Evolutionary conservation across 1,140 invertebrate genomes (phyloP), one percentile per base, ranked within the genome.

Genomic region (Armadillidium nasatum): DNA sequence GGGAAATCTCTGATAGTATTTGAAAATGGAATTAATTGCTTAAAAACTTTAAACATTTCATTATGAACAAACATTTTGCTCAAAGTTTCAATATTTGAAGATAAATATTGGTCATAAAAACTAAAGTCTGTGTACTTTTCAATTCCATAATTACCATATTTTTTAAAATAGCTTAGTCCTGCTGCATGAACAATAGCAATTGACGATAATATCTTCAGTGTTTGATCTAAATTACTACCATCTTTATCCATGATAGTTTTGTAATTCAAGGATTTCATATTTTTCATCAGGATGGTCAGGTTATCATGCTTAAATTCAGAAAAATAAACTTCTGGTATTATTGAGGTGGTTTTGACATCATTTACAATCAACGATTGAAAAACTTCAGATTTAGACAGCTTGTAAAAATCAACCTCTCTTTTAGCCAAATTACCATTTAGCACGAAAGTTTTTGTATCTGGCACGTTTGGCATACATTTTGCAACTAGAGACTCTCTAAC

Each of bases 71-170:
- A 75, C 33, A 23, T 75, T 22, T 33, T 9, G 10, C 60, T 54
- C n/a, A 75, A 44, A 11, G 4, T 68, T 67, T 75, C 68, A 21
- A 75, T 44, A 69, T 75, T 75, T 7, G 54, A 44, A 4, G 21
- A 44, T 7, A 75, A n/a, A 22, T 67, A 68, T 22, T 75, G 22
- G 19, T 75, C 73, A 44, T 75, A 75, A 22, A 75, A 75, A n/a
- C 45, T 45, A 0, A 19, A 60, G 60, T 75, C 45, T 1, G 21
- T 22, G 10, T 67, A 44, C 13, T 22, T 19, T 21, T 21, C 9
- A 67, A 68, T 44, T 23, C 60, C 60, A 50, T 68, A 75, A 67
- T 54, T 44, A 54, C 54, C 73, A 50, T 67, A 23, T 45, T 75
- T 23, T 6, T 68, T 6, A 68, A 44, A 67, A 33, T 75, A 75